Conservation (phyloP, 1,140 invertebrate genomes). For the Panagrolaimus sp. region DNA sequence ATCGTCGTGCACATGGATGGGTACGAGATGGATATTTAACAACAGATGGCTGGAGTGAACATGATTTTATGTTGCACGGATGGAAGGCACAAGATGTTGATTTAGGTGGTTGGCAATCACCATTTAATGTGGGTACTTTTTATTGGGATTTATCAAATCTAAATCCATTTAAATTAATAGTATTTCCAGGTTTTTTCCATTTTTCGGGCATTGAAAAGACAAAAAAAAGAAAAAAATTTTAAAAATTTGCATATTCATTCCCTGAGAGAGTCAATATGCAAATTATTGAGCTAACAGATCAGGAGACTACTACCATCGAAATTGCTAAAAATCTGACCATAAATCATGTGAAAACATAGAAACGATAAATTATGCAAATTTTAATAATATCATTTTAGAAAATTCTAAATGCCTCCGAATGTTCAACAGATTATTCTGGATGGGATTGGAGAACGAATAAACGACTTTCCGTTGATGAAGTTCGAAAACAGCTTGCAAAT, state of each 20-base stretch:
- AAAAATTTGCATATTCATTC: too few relatives aligned
- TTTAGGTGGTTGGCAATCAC: conserved; percentile 16
- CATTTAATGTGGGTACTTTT: conserved; percentile 17
- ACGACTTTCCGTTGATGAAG: conserved; percentile 16
- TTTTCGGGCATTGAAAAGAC: neutral
- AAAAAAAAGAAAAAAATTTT: conserved; percentile 10
- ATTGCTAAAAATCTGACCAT: neutral
- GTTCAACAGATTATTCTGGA: conserved; percentile 29
- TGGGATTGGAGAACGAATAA: conserved; percentile 43
- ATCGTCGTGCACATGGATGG: conserved; percentile 36
- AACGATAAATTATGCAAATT: neutral
- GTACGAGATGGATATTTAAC: conserved; percentile 49
- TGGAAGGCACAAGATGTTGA: conserved; percentile 38
- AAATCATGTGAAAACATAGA: too few relatives aligned
- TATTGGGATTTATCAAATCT: neutral
- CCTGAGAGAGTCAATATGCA: neutral
- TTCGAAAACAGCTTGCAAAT: conserved; percentile 20
- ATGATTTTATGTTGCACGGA: conserved; percentile 51
- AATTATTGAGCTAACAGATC: neutral
- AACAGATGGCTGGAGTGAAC: conserved; percentile 32
- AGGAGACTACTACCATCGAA: conserved; percentile 28
- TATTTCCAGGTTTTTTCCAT: too few relatives aligned
- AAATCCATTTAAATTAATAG: too few relatives aligned
- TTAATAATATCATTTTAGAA: conserved; percentile 20
- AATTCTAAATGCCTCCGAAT: conserved; percentile 36